phyloP scores from a whole-genome alignment of 2,888 invertebrate genomes.

The Pristionchus fissidentatus region DNA sequence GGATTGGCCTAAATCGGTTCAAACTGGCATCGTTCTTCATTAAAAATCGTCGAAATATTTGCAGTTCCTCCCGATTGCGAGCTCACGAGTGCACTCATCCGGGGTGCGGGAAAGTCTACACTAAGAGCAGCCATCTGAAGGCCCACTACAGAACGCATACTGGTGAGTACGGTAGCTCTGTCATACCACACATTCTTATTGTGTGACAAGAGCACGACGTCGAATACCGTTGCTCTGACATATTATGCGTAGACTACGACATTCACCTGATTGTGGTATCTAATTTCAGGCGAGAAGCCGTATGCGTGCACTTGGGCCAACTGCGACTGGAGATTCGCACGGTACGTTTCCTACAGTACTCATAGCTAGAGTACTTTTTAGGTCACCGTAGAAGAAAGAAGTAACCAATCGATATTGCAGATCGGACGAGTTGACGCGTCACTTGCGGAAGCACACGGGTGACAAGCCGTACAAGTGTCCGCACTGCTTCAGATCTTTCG shows the following conservation, averaged over 20 bases:
- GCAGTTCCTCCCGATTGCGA: slow-evolving; percentile 31
- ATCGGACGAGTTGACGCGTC: slow-evolving; percentile 67
- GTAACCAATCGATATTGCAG: slow-evolving; percentile 47
- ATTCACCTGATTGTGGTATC: neutral
- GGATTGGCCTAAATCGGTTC: too few relatives aligned
- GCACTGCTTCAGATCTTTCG: slow-evolving; percentile 82
- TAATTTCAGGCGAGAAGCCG: slow-evolving; percentile 74
- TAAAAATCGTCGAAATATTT: neutral
- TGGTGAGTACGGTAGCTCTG: slow-evolving; percentile 58
- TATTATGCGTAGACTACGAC: neutral
- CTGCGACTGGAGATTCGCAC: slow-evolving; percentile 74
- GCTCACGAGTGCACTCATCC: slow-evolving; percentile 63
- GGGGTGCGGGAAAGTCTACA: slow-evolving; percentile 72
- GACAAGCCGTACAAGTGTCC: slow-evolving; percentile 83
- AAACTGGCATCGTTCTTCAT: neutral
- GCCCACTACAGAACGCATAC: slow-evolving; percentile 74
- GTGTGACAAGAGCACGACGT: neutral
- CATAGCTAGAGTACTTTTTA: neutral
- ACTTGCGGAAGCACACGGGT: slow-evolving; percentile 79
- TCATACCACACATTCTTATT: neutral
- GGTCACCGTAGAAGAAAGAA: neutral
- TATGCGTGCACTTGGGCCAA: slow-evolving; percentile 72
- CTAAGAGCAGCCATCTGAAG: slow-evolving; percentile 74
- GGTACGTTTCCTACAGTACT: slow-evolving; percentile 59
- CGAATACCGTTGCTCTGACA: neutral